Conservation (phyloP, 1,140 invertebrate species). For the Lepeophtheirus salmonis region DNA sequence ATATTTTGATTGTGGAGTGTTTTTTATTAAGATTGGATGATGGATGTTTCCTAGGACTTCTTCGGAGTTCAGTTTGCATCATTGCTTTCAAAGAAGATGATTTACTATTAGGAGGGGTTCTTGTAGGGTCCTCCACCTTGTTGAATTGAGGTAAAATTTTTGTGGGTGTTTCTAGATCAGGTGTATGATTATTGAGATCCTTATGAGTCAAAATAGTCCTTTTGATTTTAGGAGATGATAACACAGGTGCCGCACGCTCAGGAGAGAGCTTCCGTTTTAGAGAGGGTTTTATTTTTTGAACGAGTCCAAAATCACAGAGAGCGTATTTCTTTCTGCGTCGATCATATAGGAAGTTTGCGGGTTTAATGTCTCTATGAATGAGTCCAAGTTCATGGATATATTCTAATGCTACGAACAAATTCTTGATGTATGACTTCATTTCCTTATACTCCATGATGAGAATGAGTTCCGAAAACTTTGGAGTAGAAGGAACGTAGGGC, state of each 20-base stretch:
- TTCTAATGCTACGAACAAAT: conserved; percentile 51
- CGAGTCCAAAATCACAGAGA: conserved; percentile 78
- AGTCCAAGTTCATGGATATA: conserved; percentile 64
- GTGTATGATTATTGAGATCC: not conserved
- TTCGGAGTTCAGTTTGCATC: conserved; percentile 11
- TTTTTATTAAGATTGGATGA: not conserved
- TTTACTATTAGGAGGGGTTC: no score
- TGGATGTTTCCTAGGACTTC: conserved; percentile 14
- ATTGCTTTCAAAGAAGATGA: no score
- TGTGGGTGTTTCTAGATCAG: not conserved
- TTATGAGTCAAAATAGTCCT: not conserved
- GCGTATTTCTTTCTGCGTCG: conserved; percentile 45
- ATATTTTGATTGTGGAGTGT: conserved; percentile 4
- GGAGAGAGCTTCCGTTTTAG: conserved; percentile 14
- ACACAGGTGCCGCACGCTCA: conserved; percentile 3
- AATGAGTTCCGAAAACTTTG: conserved; percentile 7
- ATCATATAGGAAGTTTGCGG: conserved; percentile 71
- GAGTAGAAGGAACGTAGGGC: not conserved
- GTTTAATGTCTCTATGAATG: conserved; percentile 82
- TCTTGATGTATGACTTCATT: conserved; percentile 56
- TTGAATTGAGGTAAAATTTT: no score
- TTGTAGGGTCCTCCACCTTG: no score
- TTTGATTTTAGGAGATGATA: conserved; percentile 11
- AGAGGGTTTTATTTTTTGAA: conserved; percentile 1
- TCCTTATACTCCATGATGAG: conserved; percentile 30